These are phyloP conservation scores for Varecia variegata DNA, from an alignment of 2,797 vertebrate genomes.

Conservation along the genomic window DNA sequence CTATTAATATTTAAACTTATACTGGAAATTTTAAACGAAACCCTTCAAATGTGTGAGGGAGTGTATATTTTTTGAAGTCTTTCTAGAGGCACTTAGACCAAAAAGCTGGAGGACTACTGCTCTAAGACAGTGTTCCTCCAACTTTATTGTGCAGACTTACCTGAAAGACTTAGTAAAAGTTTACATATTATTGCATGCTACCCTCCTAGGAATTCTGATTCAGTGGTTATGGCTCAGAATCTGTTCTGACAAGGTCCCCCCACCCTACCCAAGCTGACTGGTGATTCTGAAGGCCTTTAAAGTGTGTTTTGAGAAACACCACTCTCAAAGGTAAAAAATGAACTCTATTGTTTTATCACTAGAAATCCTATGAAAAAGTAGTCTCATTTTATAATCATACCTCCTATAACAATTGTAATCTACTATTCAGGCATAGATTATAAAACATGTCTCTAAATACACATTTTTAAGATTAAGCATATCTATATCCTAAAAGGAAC, in stretches of 20 bases:
- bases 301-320: neutral
- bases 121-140: neutral
- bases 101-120: neutral
- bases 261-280: neutral
- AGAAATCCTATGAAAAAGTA: conserved; percentile 25
- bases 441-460: neutral
- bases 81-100: neutral
- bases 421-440: conserved; percentile 15
- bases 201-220: neutral
- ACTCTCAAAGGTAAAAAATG: neutral
- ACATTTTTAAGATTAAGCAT: conserved; percentile 8
- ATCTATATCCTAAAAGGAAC: neutral
- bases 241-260: neutral
- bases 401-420: neutral
- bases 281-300: neutral
- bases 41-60: neutral
- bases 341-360: neutral
- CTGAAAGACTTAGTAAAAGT: neutral
- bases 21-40: conserved; percentile 22
- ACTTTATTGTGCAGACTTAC: neutral
- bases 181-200: neutral
- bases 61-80: neutral
- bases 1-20: neutral
- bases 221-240: neutral
- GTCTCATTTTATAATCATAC: neutral